Conservation (phyloP, 2,113 vertebrate genomes). For the Uropsilus gracilis region DNA sequence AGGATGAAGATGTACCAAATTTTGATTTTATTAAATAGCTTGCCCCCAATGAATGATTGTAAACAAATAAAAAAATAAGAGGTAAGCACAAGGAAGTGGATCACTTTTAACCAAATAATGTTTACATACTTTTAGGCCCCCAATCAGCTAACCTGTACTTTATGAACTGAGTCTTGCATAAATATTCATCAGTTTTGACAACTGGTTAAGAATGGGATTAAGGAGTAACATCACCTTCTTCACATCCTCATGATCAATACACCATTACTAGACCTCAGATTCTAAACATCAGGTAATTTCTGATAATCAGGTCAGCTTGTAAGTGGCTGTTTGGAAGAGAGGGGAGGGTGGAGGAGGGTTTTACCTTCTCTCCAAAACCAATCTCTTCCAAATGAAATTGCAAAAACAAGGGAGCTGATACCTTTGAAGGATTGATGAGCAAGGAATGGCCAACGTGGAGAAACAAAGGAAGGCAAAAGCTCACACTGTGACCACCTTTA, state of each 20-base stretch:
- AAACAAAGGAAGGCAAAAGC: not conserved
- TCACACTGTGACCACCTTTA: not conserved
- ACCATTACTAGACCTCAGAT: not conserved
- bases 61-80: conserved; percentile 31
- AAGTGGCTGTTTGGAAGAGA: not conserved
- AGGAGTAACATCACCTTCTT: not conserved
- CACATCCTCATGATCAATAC: not conserved
- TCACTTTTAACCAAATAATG: not conserved
- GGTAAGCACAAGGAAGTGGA: not conserved
- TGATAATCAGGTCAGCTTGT: not conserved
- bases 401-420: not conserved
- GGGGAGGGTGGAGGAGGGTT: no score
- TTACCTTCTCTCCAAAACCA: not conserved
- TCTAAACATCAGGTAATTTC: not conserved
- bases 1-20: not conserved
- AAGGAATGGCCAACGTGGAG: not conserved
- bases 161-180: not conserved
- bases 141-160: not conserved
- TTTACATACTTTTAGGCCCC: not conserved
- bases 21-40: not conserved
- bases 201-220: not conserved
- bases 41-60: not conserved
- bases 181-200: not conserved
- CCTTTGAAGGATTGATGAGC: not conserved
- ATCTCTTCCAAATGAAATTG: not conserved